Conservation (phyloP, 2,113 vertebrate genomes). For the Dissostichus mawsoni region DNA sequence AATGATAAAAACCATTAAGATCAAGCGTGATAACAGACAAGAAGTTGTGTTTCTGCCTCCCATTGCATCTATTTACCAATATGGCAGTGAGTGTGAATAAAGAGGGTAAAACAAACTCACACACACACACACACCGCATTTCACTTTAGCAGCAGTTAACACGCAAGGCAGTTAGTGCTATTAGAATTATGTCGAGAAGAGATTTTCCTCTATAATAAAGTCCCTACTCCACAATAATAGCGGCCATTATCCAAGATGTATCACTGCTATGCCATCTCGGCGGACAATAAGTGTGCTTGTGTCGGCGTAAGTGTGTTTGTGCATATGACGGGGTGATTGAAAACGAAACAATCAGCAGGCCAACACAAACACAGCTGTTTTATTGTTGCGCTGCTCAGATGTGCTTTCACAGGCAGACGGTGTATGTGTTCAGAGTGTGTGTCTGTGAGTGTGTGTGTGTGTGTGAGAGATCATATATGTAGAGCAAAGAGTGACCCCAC, state of each 20-base stretch:
- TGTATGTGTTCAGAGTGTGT: slow-evolving; percentile 47
- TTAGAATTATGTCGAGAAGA: slow-evolving; percentile 54
- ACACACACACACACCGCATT: not conserved
- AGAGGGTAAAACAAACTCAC: not conserved
- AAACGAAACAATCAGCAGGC: slow-evolving; percentile 81
- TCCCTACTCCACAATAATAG: slow-evolving; percentile 60
- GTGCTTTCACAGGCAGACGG: slow-evolving; percentile 83
- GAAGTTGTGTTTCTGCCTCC: not conserved
- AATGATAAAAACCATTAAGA: too few relatives aligned
- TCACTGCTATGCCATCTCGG: slow-evolving; percentile 57
- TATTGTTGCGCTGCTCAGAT: slow-evolving; percentile 86
- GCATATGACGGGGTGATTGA: slow-evolving; percentile 68
- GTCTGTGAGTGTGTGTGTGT: slow-evolving; percentile 47
- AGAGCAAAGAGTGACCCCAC: slow-evolving; percentile 74
- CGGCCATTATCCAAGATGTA: slow-evolving; percentile 64
- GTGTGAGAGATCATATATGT: slow-evolving; percentile 44
- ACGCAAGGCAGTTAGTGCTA: slow-evolving; percentile 41
- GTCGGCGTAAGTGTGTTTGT: slow-evolving; percentile 51
- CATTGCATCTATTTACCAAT: not conserved
- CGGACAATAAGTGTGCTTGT: slow-evolving; percentile 35
- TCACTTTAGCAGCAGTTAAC: slow-evolving; percentile 47
- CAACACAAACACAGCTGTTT: slow-evolving; percentile 89
- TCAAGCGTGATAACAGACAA: not conserved
- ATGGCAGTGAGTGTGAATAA: slow-evolving; percentile 12
- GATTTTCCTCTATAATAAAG: slow-evolving; percentile 62